Evolutionary conservation across 92 coral and sea anemone genomes (phyloP).

Genomic region (Actinostola sp.): DNA sequence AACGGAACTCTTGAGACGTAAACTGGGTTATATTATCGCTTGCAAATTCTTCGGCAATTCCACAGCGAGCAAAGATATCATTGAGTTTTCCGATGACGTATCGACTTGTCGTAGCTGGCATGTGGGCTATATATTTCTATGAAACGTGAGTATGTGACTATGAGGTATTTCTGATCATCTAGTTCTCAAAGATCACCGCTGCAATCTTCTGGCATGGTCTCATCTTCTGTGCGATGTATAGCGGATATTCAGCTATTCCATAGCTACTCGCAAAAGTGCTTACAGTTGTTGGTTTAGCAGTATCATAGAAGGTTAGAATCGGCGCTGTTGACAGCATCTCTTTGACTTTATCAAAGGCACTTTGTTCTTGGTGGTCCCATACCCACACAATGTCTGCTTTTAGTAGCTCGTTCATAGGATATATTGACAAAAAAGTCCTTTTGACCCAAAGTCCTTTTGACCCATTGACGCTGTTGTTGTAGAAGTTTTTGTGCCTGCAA

Average conservation of each 20-base stretch:
- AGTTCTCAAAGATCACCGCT: conserved; percentile 38
- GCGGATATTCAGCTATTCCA: conserved; percentile 35
- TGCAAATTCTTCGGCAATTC: conserved; percentile 43
- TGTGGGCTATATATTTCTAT: conserved; percentile 25
- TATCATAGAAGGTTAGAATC: background rate
- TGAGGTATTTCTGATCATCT: conserved; percentile 32
- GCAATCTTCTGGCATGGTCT: conserved; percentile 57
- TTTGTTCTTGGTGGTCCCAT: background rate
- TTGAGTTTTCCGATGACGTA: conserved; percentile 48
- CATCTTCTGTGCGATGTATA: background rate
- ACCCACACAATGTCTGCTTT: background rate
- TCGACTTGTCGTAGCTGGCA: conserved; percentile 29
- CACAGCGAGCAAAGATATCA: conserved; percentile 61
- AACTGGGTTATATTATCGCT: conserved; percentile 60
- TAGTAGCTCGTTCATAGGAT: conserved; percentile 3
- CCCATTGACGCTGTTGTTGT: too few relatives aligned
- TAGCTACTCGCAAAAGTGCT: conserved; percentile 44
- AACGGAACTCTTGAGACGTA: conserved; percentile 24
- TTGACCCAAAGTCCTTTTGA: too few relatives aligned
- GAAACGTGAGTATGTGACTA: conserved; percentile 47
- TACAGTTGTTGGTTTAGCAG: conserved; percentile 4
- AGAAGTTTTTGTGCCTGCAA: too few relatives aligned
- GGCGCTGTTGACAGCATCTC: conserved; percentile 3
- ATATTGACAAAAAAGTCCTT: too few relatives aligned
- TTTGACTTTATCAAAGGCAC: background rate